Conservation (phyloP, 2,888 invertebrate species). For the Cosmia trapezina region DNA sequence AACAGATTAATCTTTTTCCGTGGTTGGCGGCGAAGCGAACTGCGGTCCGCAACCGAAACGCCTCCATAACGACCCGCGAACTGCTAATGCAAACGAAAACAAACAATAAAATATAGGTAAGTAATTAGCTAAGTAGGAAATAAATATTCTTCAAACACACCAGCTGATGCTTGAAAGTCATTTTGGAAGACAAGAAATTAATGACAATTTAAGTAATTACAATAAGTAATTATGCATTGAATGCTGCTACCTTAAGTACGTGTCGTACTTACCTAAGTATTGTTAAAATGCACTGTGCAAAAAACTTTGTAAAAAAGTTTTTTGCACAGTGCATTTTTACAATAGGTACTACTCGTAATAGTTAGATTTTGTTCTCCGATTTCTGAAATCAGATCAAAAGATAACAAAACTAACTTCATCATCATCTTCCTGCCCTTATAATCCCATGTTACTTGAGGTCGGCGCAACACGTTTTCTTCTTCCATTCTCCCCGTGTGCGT, state of each 20-base stretch:
- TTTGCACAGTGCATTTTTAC: too few relatives aligned
- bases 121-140: background rate
- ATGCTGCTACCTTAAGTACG: background rate
- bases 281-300: background rate
- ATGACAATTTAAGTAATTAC: background rate
- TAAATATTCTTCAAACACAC: background rate
- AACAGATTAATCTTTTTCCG: slow-evolving; percentile 17
- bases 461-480: too few relatives aligned
- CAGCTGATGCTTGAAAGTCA: background rate
- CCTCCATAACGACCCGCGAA: slow-evolving; percentile 33
- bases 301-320: background rate
- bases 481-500: too few relatives aligned
- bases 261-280: background rate
- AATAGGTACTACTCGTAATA: too few relatives aligned
- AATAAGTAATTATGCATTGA: background rate
- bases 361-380: too few relatives aligned
- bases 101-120: background rate
- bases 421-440: too few relatives aligned
- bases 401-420: too few relatives aligned
- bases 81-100: slow-evolving; percentile 12
- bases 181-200: background rate
- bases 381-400: too few relatives aligned
- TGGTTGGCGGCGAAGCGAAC: slow-evolving; percentile 16
- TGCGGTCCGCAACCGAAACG: slow-evolving; percentile 31
- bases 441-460: too few relatives aligned